Conservation (phyloP, 2,113 vertebrate genomes). For the Malurus elegans region DNA sequence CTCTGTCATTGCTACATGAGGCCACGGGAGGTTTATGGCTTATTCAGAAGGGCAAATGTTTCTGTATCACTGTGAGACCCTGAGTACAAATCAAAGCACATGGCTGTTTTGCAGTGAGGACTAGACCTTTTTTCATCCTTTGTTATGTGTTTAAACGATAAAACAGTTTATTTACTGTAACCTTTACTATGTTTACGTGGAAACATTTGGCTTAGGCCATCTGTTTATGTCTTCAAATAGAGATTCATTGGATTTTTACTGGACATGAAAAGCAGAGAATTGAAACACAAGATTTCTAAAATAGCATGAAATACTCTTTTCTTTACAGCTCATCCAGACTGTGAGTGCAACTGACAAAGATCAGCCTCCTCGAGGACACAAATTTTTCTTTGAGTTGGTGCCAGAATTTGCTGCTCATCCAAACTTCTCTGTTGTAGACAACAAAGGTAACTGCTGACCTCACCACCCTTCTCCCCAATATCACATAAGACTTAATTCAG, state of each 20-base stretch:
- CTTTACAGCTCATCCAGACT: constrained; percentile 80
- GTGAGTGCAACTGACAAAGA: constrained; percentile 81
- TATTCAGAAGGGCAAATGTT: constrained; percentile 5
- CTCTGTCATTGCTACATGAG: background rate
- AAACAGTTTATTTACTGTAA: background rate
- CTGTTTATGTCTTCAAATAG: background rate
- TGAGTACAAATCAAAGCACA: constrained; percentile 2
- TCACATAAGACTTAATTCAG: background rate
- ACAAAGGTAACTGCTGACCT: constrained; percentile 73
- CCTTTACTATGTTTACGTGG: background rate
- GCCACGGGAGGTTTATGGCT: background rate
- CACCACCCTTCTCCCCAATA: background rate
- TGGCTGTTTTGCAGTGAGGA: background rate
- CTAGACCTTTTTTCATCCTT: background rate
- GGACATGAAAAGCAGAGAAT: background rate
- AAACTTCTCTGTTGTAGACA: constrained; percentile 81
- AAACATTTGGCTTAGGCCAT: background rate
- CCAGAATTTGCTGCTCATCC: constrained; percentile 79
- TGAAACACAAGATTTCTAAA: background rate
- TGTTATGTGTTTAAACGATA: background rate
- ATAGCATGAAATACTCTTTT: background rate
- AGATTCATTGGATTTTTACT: background rate
- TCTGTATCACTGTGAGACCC: background rate
- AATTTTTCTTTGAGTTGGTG: constrained; percentile 80
- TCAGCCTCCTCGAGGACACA: constrained; percentile 77